Evolutionary conservation across 1,140 invertebrate species (phyloP), one percentile per base, ranked within the genome.

Genomic region (Globodera ellingtonae): DNA sequence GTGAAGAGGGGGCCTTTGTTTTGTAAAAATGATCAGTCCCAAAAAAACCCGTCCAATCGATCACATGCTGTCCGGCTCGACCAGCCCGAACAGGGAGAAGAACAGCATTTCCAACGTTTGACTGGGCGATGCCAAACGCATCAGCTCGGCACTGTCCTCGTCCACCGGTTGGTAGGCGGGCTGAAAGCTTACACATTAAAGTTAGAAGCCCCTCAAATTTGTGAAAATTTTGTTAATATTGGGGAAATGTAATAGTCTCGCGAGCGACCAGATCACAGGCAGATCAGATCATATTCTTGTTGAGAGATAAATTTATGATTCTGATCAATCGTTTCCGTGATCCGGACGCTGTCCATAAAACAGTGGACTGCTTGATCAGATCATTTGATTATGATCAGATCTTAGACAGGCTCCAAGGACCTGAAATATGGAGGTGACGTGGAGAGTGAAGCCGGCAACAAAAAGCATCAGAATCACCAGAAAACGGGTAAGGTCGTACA

Each of bases 361-460:
- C 35, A 35, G 35, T 35, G 35, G 3, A 35, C 35, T 35, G 35
- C 35, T 35, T 35, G 35, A 35, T 35, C 35, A 35, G 35, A 35
- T 35, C 24, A 24, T 24, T 24, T 24, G 35, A 35, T 35, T 35
- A 35, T 35, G 35, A 35, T 35, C 35, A 35, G 35, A 15, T 65
- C 21, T 65, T 65, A 13, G n/a, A 2, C 13, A 65, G 13, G 2
- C 3, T 80, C 21, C 86, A 46, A 96, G 94, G 0, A 95, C 95
- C 88, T 97, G 95, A 92, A 98, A 98, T 50, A 98, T 91, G 0
- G 96, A 95, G 15, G 97, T 94, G 70, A 99, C 94, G 86, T 97
- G 95, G 93, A 98, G 95, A 0, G 97, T 98, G 89, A 99, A 99
- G 70, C 97, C 97, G 89, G 97, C 94, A 82, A 99, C 94, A 90